Base-by-base conservation (phyloP, 2,888 invertebrate genomes). In the Alsophila aescularia region DNA sequence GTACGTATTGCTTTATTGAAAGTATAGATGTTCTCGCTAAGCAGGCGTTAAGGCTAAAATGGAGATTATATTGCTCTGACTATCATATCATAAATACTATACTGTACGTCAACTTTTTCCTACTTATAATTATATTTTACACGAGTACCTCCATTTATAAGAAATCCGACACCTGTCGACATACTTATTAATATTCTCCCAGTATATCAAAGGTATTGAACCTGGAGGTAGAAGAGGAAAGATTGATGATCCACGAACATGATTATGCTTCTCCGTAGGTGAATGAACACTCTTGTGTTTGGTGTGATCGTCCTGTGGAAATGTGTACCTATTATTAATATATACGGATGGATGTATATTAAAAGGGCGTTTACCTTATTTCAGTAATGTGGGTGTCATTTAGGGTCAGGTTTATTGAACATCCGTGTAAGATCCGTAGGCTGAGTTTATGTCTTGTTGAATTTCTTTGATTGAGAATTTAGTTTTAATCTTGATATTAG, bases 241-340 rank as follows among this genome's bases (percentile, higher is more conserved):
- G 56, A 57, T 57, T 52, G 52, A 57, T 57, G 56, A 35, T 24
- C 47, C 18, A 16, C 9, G 47, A 47, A 57, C 43, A 43, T 43
- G 48, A 48, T 51, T 42, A 51, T 37, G 42, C 42, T 47, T 32
- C 48, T 50, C 35, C 24, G 24, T 24, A 55, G 44, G 36, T 45
- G 44, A 15, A 27, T 42, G 42, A 45, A 42, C 14, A 27, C 36
- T 41, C 45, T 39, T 31, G 37, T 40, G n/a, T 39, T 31, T 13
- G n/a, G 21, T 36, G 35, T 37, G n/a, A 29, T 39, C 37, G 18
- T 3, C 47, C 27, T 29, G 21, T n/a, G 16, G 15, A 18, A 15
- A 36, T 36, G 16, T 36, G 2, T n/a, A 10, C 29, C n/a, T n/a
- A 29, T 10, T n/a, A n/a, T n/a, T n/a, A n/a, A 10, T 29, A 29